Evolutionary conservation across 2,113 vertebrate species (phyloP).

Genomic region (Sisor rabdophorus): DNA sequence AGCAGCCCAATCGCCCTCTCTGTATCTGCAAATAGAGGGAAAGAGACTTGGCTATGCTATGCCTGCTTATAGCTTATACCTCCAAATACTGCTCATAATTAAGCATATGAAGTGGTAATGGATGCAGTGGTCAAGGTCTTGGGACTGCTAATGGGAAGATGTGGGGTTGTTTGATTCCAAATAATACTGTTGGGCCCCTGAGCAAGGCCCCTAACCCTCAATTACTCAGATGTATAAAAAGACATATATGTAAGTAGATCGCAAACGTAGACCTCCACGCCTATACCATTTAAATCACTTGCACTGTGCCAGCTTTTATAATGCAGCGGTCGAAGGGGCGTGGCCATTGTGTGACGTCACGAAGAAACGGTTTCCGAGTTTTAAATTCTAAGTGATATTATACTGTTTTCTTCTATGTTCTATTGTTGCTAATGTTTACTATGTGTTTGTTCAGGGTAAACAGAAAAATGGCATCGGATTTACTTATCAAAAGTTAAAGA

Average conservation of each 20-base stretch:
- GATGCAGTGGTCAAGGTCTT: too few relatives aligned
- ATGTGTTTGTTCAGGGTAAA: slow-evolving; percentile 3
- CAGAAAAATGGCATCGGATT: not conserved
- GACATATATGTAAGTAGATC: too few relatives aligned
- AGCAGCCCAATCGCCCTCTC: slow-evolving; percentile 78
- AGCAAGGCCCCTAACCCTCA: too few relatives aligned
- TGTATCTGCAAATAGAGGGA: slow-evolving; percentile 70
- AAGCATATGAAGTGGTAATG: too few relatives aligned
- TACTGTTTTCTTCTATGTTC: not conserved
- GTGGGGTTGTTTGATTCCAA: too few relatives aligned
- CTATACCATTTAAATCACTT: not conserved
- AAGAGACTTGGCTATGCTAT: slow-evolving; percentile 36
- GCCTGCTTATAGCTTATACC: not conserved
- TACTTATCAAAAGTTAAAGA: not conserved
- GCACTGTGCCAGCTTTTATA: not conserved
- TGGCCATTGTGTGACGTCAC: not conserved
- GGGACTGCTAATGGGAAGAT: too few relatives aligned
- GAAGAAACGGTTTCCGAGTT: not conserved
- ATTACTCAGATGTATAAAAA: too few relatives aligned
- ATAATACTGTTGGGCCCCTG: too few relatives aligned
- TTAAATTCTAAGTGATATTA: not conserved
- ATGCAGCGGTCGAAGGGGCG: not conserved
- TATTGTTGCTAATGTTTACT: not conserved
- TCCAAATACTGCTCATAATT: too few relatives aligned
- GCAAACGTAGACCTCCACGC: too few relatives aligned